Percentiles rank a stretch among this genome's conserved stretches.
These are phyloP conservation scores for Alligator mississippiensis DNA, from an alignment of 2,113 vertebrate species.

Conservation along the genomic window DNA sequence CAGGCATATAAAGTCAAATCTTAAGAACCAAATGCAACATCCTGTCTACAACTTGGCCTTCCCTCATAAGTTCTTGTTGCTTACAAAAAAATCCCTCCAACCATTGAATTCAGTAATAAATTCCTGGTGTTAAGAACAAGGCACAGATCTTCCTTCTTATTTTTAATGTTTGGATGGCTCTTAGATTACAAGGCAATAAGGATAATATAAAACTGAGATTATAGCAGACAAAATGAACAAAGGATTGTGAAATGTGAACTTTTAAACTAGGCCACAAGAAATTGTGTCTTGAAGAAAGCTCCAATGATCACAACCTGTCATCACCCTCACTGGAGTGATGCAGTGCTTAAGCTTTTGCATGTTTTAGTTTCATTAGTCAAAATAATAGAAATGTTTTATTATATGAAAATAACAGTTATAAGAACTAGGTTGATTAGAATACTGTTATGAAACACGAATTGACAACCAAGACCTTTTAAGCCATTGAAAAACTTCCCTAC, in stretches of 20 bases:
- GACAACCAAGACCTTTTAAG: not conserved
- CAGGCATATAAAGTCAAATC: not conserved
- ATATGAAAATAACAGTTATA: not conserved
- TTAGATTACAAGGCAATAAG: not conserved
- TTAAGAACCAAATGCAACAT: slow-evolving; percentile 2
- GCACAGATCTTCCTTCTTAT: not conserved
- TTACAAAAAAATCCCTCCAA: slow-evolving; percentile 28
- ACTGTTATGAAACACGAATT: not conserved
- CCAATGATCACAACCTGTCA: not conserved
- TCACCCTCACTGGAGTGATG: not conserved
- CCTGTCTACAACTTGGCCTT: slow-evolving; percentile 2
- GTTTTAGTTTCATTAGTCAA: slow-evolving; percentile 9
- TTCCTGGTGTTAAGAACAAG: not conserved
- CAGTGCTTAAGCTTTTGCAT: not conserved
- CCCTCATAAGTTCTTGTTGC: not conserved
- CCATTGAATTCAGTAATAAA: slow-evolving; percentile 41
- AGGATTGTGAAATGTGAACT: not conserved
- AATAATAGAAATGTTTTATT: not conserved
- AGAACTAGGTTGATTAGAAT: slow-evolving; percentile 5
- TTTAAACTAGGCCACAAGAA: not conserved
- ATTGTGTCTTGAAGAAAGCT: not conserved
- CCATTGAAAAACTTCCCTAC: not conserved
- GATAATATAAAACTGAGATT: slow-evolving; percentile 6
- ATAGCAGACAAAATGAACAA: not conserved
- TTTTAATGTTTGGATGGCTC: not conserved